Evolutionary conservation across 2,113 vertebrate genomes (phyloP), one percentile per base, ranked within the genome.

Genomic region (Clupea harengus): DNA sequence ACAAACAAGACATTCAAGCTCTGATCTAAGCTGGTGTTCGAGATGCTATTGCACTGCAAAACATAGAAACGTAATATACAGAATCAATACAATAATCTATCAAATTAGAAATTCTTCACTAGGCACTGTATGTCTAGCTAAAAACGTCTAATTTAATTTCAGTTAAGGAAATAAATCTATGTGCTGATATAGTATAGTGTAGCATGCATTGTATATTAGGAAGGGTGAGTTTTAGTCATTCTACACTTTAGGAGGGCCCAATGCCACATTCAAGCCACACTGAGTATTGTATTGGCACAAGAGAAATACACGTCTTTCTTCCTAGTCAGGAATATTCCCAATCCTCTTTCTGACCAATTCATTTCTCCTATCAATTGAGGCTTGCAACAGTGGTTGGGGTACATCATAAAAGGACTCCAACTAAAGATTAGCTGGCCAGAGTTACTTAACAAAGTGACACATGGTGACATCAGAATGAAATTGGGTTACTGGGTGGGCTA

Each of bases 261-360:
- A 84, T 87, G 81, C 86, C 52, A 87, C 75, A 81, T 83, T 47
- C 82, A 81, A 67, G 46, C 57, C 85, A 57, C 85, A 86, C 28
- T 39, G 72, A 78, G 28, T 78, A 78, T 17, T 78, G 82, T 83
- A 87, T 84, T 87, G 83, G 86, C 86, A 87, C 86, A 83, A 60
- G 83, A 81, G 86, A 87, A 44, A 57, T 32, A 39, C 25, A 78
- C 32, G n/a, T n/a, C 22, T n/a, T 78, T 78, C 72, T 32, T 78
- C 72, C 72, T 44, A 17, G 25, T 44, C 72, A 39, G 72, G 25
- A 15, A 44, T 78, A 78, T 78, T 39, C 28, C 72, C 28, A 39
- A 28, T 72, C 64, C 28, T 39, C 32, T 78, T 78, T 17, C 72
- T 78, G 32, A 78, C 28, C 72, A 78, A 78, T 78, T 78, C 72